Evolutionary conservation across 1,140 invertebrate species (phyloP).

Genomic region (Rhysida immarginata): DNA sequence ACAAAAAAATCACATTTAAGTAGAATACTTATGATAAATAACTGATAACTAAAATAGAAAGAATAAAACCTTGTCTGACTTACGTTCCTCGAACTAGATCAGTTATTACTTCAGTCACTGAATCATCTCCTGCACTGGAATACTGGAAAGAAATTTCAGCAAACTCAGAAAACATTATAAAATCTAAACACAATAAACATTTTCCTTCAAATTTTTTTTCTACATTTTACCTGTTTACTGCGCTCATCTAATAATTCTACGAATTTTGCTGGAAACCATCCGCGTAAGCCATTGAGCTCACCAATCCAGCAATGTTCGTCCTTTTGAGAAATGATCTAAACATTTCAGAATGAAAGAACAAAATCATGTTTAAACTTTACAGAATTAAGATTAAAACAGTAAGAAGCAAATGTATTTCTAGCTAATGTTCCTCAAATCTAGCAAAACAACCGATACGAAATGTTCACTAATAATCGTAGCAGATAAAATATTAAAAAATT

Average conservation of each 20-base stretch:
- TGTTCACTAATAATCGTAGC: too few relatives aligned
- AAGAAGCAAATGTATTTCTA: too few relatives aligned
- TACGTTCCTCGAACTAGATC: constrained; percentile 83
- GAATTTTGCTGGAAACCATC: constrained; percentile 99
- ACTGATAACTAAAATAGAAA: too few relatives aligned
- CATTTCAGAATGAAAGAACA: background rate
- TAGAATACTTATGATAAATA: too few relatives aligned
- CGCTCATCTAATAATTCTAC: constrained; percentile 92
- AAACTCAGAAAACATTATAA: background rate
- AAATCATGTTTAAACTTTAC: background rate
- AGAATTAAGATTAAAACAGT: background rate
- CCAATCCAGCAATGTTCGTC: constrained; percentile 99
- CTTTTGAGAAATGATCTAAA: constrained; percentile 77
- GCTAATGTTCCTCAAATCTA: too few relatives aligned
- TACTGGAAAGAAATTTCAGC: constrained; percentile 42
- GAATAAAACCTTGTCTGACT: too few relatives aligned
- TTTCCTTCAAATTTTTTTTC: too few relatives aligned
- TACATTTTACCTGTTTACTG: constrained; percentile 53
- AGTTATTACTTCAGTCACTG: constrained; percentile 86
- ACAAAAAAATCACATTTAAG: too few relatives aligned
- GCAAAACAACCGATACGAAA: too few relatives aligned
- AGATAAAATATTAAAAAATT: too few relatives aligned
- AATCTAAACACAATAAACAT: background rate
- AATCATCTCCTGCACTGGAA: constrained; percentile 90
- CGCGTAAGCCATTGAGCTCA: constrained; percentile 89